Percentiles rank a stretch among this genome's conserved stretches.
phyloP scores from a whole-genome alignment of 2,113 vertebrate genomes.

The Machaerirhynchus nigripectus region DNA sequence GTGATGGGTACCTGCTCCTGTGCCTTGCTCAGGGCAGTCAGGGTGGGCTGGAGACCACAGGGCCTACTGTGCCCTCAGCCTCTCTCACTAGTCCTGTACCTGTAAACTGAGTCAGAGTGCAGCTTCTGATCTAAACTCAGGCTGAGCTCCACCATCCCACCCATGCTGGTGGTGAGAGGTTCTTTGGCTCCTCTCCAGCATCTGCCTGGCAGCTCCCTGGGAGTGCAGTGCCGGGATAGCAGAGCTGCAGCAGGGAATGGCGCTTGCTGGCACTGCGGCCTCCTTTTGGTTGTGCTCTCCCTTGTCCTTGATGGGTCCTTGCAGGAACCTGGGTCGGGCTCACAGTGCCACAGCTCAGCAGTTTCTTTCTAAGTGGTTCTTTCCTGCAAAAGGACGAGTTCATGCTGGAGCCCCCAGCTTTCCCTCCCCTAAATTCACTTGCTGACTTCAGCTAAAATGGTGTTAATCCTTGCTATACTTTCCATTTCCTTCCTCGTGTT shows the following conservation, averaged over 20 bases:
- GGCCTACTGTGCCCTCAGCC: fast-evolving
- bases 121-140: not conserved
- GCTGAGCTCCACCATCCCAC: not conserved
- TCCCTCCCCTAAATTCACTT: not conserved
- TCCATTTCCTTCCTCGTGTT: not conserved
- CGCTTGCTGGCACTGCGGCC: not conserved
- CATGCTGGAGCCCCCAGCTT: not conserved
- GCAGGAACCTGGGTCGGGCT: not conserved
- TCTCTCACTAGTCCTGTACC: not conserved
- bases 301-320: not conserved
- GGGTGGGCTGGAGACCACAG: not conserved
- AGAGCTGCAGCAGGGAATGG: not conserved
- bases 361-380: not conserved
- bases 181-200: not conserved
- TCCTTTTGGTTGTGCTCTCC: not conserved
- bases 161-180: not conserved
- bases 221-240: not conserved
- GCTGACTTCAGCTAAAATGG: not conserved
- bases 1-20: not conserved
- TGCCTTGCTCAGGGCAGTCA: fast-evolving
- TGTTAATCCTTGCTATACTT: not conserved
- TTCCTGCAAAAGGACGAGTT: not conserved
- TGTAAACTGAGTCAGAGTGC: not conserved
- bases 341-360: not conserved
- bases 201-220: not conserved